These are phyloP conservation scores for Brachirus orientalis DNA, from an alignment of 2,113 vertebrate species.

Conservation along the genomic window DNA sequence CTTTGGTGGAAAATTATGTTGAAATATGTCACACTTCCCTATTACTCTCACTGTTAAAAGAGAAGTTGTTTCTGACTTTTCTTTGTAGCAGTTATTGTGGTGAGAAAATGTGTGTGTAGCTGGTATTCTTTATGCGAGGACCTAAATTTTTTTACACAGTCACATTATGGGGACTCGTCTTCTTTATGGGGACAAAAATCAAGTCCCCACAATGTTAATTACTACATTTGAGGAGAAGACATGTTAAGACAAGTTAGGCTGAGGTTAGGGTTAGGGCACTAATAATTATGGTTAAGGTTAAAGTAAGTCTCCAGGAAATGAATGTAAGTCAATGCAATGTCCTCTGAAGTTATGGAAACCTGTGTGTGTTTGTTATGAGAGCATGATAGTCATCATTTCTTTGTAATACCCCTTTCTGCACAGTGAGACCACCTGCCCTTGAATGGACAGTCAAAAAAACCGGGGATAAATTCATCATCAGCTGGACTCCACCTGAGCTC, in stretches of 20 bases:
- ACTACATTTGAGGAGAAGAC: too few species aligned
- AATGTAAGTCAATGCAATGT: too few species aligned
- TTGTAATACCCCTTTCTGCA: neutral
- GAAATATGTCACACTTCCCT: constrained; percentile 27
- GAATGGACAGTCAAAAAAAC: constrained; percentile 1
- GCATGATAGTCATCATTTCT: neutral
- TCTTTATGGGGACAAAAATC: too few species aligned
- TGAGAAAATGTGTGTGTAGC: fast-evolving
- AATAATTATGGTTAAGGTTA: too few species aligned
- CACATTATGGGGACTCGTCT: too few species aligned
- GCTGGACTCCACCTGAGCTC: constrained; percentile 32
- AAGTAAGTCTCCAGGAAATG: too few species aligned
- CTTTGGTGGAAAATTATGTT: neutral
- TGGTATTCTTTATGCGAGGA: too few species aligned
- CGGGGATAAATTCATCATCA: constrained; percentile 10
- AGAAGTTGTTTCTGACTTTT: neutral
- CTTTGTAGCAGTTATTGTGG: neutral
- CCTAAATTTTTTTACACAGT: too few species aligned
- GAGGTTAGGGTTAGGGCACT: too few species aligned
- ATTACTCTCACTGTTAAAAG: constrained; percentile 2
- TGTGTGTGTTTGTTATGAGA: neutral
- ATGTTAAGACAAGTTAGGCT: too few species aligned
- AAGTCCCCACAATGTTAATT: too few species aligned
- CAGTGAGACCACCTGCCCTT: constrained; percentile 46
- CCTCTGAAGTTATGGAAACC: too few species aligned